Percentiles rank a stretch among this genome's conserved stretches.
Evolutionary conservation across 2,113 vertebrate species (phyloP).

Genomic region (Pollimyrus isidori): DNA sequence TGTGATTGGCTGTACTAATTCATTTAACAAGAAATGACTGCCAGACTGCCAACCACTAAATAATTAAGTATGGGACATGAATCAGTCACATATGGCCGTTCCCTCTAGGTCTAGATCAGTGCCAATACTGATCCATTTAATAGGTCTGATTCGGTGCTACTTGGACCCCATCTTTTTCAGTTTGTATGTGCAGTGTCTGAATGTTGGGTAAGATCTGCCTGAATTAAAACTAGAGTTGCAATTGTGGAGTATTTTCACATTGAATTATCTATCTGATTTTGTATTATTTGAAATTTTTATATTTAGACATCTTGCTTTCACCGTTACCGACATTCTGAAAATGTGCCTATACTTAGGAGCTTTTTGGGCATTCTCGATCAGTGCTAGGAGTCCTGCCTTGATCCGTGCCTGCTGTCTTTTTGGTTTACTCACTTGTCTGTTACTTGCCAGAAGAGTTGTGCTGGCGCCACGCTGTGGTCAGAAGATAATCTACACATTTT

Average conservation of each 20-base stretch:
- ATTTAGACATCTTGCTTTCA: too few relatives aligned
- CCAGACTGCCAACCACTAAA: neutral
- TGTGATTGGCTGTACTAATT: neutral
- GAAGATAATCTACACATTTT: neutral
- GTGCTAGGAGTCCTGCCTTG: neutral
- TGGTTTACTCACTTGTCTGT: neutral
- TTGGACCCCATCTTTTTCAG: neutral
- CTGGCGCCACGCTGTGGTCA: neutral
- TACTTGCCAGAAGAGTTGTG: neutral
- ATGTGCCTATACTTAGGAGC: neutral
- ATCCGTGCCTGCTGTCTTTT: neutral
- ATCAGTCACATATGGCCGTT: neutral
- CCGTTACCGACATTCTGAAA: neutral
- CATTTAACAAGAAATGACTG: neutral
- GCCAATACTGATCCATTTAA: too few relatives aligned
- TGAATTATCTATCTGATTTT: neutral
- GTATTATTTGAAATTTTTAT: too few relatives aligned
- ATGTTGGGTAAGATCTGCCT: neutral
- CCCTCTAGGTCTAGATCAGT: neutral
- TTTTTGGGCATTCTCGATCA: neutral
- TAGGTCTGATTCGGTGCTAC: neutral
- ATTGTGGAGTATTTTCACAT: neutral
- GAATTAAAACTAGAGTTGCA: neutral
- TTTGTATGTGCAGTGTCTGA: neutral
- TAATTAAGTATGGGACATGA: neutral